Evolutionary conservation across 2,888 invertebrate species (phyloP), one percentile per base, ranked within the genome.

Genomic region (Eugnorisma glareosa): DNA sequence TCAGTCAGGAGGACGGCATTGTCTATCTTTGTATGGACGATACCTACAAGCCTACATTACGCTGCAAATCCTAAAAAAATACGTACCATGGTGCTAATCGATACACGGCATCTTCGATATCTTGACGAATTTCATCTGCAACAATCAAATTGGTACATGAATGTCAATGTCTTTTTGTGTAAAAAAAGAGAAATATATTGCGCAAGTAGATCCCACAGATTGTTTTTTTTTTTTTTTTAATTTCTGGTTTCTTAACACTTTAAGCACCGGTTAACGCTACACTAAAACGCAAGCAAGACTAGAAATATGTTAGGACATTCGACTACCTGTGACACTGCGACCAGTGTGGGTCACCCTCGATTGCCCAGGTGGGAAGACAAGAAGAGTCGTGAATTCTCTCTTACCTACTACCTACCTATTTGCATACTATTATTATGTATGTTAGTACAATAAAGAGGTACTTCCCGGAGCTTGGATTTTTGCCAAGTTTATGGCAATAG

Each of bases 51-150:
- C 18, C 11, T 13, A 35, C 8, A 45, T 71, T 24, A 37, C 2
- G 3, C 3, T 18, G 24, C 1, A 2, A 28, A 37, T 48, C 13
- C 11, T 13, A n/a, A 77, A 67, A 67, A 67, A 54, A 40, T 35
- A 86, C 91, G 97, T 97, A 98, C 99, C 99, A 99, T 72, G 99
- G 99, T 90, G 99, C 98, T 93, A 99, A 97, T 89, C 99, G 97
- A 92, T 99, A 99, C 0, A 99, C 98, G 10, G 99, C 98, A 96
- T 99, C 99, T 96, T 99, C 99, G 79, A 99, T 98, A 91, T 99
- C 99, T 95, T 99, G 99, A 5, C 99, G 97, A 87, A 99, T 99
- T 97, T 99, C 99, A 97, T 99, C 99, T 99, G 94, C 66, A 97
- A 97, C 86, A 89, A 13, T 43, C 5, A 24, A 24, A 37, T 45